These are phyloP conservation scores for Branchinecta lindahli DNA, from an alignment of 1,140 invertebrate genomes.

Conservation along the genomic window DNA sequence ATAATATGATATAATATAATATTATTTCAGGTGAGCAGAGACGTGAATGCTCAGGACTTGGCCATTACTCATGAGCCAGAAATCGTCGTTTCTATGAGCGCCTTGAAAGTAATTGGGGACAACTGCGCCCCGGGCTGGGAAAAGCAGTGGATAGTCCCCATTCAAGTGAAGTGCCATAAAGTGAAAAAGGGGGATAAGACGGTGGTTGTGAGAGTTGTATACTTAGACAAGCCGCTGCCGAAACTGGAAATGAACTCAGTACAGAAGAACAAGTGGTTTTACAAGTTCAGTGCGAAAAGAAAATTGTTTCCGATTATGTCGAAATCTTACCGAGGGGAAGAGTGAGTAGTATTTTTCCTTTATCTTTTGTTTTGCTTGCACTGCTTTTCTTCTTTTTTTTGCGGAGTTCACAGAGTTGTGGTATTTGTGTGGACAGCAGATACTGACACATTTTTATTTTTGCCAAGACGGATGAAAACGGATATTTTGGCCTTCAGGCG, in stretches of 20 bases:
- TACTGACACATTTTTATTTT: no score
- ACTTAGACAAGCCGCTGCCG: background rate
- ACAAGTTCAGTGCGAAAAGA: background rate
- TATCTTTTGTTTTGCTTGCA: no score
- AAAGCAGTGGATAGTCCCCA: background rate
- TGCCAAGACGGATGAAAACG: no score
- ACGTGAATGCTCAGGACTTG: background rate
- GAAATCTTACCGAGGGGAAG: background rate
- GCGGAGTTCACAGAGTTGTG: no score
- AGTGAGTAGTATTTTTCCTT: no score
- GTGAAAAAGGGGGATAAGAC: background rate
- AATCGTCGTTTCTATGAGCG: background rate
- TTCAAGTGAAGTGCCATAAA: background rate
- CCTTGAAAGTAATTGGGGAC: background rate
- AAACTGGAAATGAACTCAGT: background rate
- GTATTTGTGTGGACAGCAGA: no score
- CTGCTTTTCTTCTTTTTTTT: no score
- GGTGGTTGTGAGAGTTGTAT: background rate
- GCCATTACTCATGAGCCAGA: background rate
- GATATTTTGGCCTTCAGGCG: no score
- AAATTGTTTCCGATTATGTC: background rate
- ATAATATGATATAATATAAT: no score
- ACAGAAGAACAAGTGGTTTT: conserved; percentile 6
- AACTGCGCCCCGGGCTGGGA: background rate
- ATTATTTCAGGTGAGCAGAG: background rate